Evolutionary conservation across 92 coral and sea anemone species (phyloP), one percentile per base, ranked within the genome.

Genomic region (Epizoanthus scotinus): DNA sequence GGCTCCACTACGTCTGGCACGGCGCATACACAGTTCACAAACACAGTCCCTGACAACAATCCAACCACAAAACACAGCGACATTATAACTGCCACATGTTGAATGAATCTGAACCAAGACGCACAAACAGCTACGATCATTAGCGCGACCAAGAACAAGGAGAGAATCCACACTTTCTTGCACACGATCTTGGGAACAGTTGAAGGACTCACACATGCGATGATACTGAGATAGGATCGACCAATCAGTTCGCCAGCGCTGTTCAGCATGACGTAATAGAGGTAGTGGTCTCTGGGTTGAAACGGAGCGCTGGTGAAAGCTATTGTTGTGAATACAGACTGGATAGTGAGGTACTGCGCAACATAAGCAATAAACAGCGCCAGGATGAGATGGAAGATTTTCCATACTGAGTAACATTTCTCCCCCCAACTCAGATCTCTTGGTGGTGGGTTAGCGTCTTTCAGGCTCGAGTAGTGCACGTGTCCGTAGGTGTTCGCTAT

Each of bases 321-420:
- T 19, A 93, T 74, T 3, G 97, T 93, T 2, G 97, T 93, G 44
- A 93, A 90, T 0, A 90, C 94, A 2, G 97, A 77, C 13, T 93
- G 94, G 13, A 93, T 67, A 0, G 94, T 93, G 61, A 90, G 64
- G 62, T 87, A 90, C 78, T 93, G 92, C 0, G 94, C 70, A 3
- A 87, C 63, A 38, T 93, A 86, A 0, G 97, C 78, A 13, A 84
- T 67, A 57, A 89, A 85, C 26, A 93, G 84, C 0, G 97, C 79
- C 5, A 71, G 38, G 87, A 93, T 93, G 2, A 68, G 82, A 0
- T 94, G 94, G 8, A 78, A n/a, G 59, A 93, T 90, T 59, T 83
- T 80, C 86, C 91, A 63, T 42, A 93, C 70, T 0, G 89, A 90
- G 9, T 74, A 22, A 22, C 53, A 70, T 38, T 93, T 93, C 29